phyloP scores from a whole-genome alignment of 1,140 invertebrate genomes.

The Cydia splendana region DNA sequence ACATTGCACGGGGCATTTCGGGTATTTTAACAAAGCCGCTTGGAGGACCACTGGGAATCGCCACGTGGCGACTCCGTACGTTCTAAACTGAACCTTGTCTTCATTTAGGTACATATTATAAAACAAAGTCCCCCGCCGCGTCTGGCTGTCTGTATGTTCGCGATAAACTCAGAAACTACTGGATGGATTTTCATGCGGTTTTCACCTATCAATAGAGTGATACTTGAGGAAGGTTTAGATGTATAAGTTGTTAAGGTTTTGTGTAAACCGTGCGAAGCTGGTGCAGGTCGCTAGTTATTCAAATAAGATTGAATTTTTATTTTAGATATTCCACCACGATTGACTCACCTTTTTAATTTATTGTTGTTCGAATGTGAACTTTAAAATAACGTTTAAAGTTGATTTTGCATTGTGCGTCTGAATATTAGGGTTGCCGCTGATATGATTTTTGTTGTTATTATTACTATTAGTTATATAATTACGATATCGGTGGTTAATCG shows the following conservation, averaged over 20 bases:
- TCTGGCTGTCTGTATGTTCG: no score
- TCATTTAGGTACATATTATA: not conserved
- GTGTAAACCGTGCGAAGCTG: no score
- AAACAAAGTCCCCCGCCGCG: no score
- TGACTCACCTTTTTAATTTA: not conserved
- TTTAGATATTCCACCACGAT: not conserved
- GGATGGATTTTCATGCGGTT: no score
- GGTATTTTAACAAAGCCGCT: constrained; percentile 64
- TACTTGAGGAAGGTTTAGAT: no score
- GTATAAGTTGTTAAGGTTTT: no score
- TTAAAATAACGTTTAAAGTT: not conserved
- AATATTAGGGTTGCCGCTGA: not conserved
- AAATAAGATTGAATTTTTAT: not conserved
- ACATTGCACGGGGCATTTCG: constrained; percentile 61
- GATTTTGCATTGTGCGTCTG: not conserved
- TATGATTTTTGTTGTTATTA: constrained; percentile 29
- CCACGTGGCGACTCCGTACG: constrained; percentile 53
- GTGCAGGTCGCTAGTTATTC: no score
- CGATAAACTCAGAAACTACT: no score
- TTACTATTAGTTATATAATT: constrained; percentile 30
- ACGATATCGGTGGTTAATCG: constrained; percentile 27
- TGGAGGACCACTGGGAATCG: constrained; percentile 53
- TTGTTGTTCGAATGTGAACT: not conserved
- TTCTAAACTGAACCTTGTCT: constrained; percentile 34
- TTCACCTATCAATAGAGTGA: no score